Conservation (phyloP, 1,140 invertebrate genomes). For the Homalodisca vitripennis region DNA sequence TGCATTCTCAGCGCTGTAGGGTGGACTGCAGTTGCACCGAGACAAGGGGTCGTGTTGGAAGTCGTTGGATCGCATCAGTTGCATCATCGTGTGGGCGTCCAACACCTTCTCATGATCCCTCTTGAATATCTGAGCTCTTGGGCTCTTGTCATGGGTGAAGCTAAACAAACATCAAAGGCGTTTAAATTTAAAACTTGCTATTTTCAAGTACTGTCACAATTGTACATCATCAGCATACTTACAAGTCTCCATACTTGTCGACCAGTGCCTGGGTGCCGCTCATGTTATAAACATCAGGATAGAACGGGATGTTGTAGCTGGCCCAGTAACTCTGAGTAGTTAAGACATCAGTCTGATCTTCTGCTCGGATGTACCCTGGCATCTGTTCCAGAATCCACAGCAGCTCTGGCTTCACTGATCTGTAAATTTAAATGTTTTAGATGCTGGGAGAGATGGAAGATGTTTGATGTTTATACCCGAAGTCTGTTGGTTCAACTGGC, state of each 20-base stretch:
- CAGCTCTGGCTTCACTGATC: conserved; percentile 20
- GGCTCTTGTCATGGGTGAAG: conserved; percentile 59
- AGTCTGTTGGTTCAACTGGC: no score
- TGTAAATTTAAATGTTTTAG: not conserved
- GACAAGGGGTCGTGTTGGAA: conserved; percentile 69
- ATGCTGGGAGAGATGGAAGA: not conserved
- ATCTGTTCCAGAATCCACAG: conserved; percentile 79
- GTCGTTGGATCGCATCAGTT: conserved; percentile 73
- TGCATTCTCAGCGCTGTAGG: no score
- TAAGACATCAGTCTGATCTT: conserved; percentile 28
- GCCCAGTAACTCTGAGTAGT: conserved; percentile 62
- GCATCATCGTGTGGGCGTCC: conserved; percentile 56
- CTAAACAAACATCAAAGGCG: no score
- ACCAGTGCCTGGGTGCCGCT: conserved; percentile 60
- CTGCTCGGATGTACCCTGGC: conserved; percentile 19
- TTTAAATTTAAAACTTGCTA: no score
- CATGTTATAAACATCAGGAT: conserved; percentile 60
- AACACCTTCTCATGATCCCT: conserved; percentile 54
- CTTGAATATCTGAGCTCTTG: conserved; percentile 52
- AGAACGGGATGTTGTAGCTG: conserved; percentile 73
- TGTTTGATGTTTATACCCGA: not conserved
- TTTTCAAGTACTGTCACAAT: no score
- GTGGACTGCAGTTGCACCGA: no score
- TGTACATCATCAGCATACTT: no score
- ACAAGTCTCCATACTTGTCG: conserved; percentile 68